Evolutionary conservation across 2,888 invertebrate genomes (phyloP), one percentile per base, ranked within the genome.

Genomic region (Chloroclysta siterata): DNA sequence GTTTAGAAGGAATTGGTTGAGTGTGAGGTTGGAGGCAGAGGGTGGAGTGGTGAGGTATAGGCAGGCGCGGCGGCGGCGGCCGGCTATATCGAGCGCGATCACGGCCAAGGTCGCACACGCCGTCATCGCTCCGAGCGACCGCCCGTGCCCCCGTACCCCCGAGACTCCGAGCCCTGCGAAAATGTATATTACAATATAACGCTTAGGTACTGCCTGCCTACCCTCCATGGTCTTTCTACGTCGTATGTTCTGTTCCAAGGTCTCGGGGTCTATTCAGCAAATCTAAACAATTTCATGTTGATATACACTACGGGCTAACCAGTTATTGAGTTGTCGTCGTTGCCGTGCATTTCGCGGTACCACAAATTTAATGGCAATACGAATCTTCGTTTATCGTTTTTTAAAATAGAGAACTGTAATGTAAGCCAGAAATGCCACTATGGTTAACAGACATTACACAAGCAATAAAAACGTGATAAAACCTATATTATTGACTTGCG

Each of bases 51-150:
- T 36, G 74, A 3, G 59, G 54, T 28, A 10, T 22, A 14, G 33
- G 36, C 11, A 11, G 33, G 7, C 3, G 36, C 11, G 55, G 28
- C 8, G 65, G 71, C 11, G 52, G 28, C 11, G 65, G 71, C 71
- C 77, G 79, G 88, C 88, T 92, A 92, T 92, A 92, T 92, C 89
- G 91, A 91, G 91, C 91, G 83, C 90, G 91, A 90, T 93, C 92
- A 92, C 89, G 92, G 92, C 90, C 92, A 93, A 92, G 92, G 92
- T 85, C 87, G 84, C 83, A 77, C 76, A 71, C 72, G 79, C 79
- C 88, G 85, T 80, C 87, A 82, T 80, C 84, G 81, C 78, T 79
- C 79, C 78, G 73, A 65, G 75, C 74, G 72, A 68, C 77, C 82
- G 78, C 77, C 78, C 81, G 76, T 77, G 77, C 80, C 75, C 74